Conservation (phyloP, 2,113 vertebrate genomes). For the Patagioenas fasciata region DNA sequence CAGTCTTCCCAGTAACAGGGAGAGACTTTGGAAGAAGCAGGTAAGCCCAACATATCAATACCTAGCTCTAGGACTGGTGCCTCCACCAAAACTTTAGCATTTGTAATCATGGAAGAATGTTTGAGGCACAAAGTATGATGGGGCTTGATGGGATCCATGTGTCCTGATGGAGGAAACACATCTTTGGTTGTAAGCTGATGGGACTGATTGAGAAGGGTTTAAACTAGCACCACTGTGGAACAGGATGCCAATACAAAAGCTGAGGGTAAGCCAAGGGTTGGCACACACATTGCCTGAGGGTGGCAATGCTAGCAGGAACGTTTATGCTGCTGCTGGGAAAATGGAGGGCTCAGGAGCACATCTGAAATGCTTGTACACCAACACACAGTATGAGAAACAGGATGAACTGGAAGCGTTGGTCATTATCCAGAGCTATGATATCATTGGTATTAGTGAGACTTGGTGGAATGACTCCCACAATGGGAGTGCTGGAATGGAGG, state of each 20-base stretch:
- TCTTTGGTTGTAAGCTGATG: neutral
- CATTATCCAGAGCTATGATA: too few relatives aligned
- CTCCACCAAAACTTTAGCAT: neutral
- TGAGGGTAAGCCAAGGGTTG: neutral
- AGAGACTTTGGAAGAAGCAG: neutral
- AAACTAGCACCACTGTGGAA: neutral
- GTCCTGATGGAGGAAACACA: neutral
- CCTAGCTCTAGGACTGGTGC: neutral
- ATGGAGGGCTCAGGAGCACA: too few relatives aligned
- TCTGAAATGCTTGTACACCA: too few relatives aligned
- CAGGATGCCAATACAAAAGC: neutral
- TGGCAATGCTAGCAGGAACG: too few relatives aligned
- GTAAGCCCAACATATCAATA: neutral
- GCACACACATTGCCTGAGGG: too few relatives aligned
- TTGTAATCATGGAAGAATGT: neutral
- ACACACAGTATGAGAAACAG: too few relatives aligned
- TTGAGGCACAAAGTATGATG: neutral
- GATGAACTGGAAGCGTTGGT: too few relatives aligned
- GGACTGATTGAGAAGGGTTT: neutral
- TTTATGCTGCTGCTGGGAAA: too few relatives aligned
- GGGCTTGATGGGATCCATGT: neutral
- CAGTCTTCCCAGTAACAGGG: neutral
- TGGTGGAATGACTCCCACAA: too few relatives aligned
- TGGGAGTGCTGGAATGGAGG: too few relatives aligned
- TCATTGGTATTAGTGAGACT: too few relatives aligned